Conservation (phyloP, 2,888 invertebrate species). For the Salticus scenicus region DNA sequence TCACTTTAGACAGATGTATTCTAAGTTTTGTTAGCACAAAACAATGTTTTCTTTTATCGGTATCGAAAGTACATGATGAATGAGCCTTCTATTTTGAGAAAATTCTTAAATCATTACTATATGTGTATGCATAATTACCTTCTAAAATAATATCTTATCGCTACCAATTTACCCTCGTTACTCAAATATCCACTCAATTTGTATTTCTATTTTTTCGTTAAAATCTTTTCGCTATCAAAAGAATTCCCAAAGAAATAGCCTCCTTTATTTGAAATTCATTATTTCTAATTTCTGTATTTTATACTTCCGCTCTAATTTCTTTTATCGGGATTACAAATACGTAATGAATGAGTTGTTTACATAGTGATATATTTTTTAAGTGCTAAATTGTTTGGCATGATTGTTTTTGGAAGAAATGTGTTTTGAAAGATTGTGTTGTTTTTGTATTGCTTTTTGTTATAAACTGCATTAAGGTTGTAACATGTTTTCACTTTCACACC, state of each 20-base stretch:
- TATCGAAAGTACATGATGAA: conserved; percentile 13
- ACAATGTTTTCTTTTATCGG: conserved; percentile 6
- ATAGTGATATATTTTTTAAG: not conserved
- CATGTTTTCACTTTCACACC: no score
- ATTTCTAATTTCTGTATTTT: not conserved
- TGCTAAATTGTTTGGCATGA: not conserved
- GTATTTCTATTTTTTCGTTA: not conserved
- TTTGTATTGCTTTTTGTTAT: no score
- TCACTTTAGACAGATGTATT: conserved; percentile 14
- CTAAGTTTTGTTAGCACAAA: conserved; percentile 17
- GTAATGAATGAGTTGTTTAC: not conserved
- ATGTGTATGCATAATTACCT: conserved; percentile 12
- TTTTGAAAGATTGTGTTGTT: no score
- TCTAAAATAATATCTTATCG: conserved; percentile 11
- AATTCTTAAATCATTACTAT: conserved; percentile 10
- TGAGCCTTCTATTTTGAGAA: not conserved
- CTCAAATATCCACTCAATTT: not conserved
- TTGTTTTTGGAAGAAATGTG: not conserved
- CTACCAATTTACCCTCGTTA: not conserved
- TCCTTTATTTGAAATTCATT: conserved; percentile 5
- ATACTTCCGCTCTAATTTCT: not conserved
- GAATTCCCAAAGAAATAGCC: not conserved
- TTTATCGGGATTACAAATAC: not conserved
- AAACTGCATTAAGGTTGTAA: no score
- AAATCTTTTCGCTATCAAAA: not conserved